Percentiles rank a stretch among this genome's conserved stretches.
Evolutionary conservation across 2,113 vertebrate species (phyloP).

Genomic region (Alosa alosa): DNA sequence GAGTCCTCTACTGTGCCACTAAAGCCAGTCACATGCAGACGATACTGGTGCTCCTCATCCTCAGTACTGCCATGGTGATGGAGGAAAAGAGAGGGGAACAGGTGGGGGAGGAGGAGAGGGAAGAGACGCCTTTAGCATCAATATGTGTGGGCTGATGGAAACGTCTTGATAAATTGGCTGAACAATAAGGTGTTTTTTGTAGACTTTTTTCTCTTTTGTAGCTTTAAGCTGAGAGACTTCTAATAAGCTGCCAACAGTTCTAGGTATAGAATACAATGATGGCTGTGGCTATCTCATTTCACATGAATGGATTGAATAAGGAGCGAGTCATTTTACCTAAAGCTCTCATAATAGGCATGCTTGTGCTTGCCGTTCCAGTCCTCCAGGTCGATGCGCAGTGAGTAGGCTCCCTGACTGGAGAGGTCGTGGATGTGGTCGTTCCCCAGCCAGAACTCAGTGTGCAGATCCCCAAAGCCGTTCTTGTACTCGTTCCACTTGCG

Average conservation of each 20-base stretch:
- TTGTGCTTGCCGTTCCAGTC: conserved; percentile 81
- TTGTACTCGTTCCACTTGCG: conserved; percentile 79
- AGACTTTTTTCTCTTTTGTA: not conserved
- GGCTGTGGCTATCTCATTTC: not conserved
- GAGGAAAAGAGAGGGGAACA: not conserved
- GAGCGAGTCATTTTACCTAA: conserved; percentile 65
- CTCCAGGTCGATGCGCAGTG: conserved; percentile 78
- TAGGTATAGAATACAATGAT: not conserved
- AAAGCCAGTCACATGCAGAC: conserved; percentile 80
- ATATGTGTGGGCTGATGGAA: not conserved
- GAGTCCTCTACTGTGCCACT: conserved; percentile 82
- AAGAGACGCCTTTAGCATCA: not conserved
- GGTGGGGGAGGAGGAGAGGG: not conserved
- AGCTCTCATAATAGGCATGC: conserved; percentile 77
- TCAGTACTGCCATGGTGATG: conserved; percentile 68
- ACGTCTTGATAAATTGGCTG: not conserved
- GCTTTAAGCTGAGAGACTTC: conserved; percentile 22
- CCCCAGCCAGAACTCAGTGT: conserved; percentile 81
- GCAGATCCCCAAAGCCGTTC: conserved; percentile 78
- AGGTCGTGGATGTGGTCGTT: conserved; percentile 81
- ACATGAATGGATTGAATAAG: not conserved
- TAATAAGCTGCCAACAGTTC: conserved; percentile 8
- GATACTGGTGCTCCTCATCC: conserved; percentile 76
- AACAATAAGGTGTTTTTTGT: not conserved
- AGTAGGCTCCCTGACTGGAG: conserved; percentile 77